phyloP scores from a whole-genome alignment of 2,113 vertebrate genomes.

The Cyprinodon brontotheroides region DNA sequence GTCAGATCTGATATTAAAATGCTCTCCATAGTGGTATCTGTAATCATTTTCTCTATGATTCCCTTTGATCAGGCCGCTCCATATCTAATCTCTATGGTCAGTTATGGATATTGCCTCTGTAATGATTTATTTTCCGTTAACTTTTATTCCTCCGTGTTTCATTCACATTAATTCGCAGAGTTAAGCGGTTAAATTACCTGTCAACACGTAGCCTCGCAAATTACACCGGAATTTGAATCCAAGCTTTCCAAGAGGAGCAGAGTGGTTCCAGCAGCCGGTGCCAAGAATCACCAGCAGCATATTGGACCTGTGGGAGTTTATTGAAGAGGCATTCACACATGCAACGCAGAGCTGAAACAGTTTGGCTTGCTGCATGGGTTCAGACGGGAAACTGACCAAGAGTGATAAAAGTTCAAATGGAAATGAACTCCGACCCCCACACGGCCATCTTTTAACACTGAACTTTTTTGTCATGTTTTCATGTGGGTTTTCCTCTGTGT shows the following conservation, averaged over 20 bases:
- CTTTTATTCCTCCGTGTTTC: constrained; percentile 23
- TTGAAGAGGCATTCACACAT: constrained; percentile 42
- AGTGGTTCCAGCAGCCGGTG: constrained; percentile 47
- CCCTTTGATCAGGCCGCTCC: neutral
- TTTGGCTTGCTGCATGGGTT: constrained; percentile 42
- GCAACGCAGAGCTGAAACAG: constrained; percentile 23
- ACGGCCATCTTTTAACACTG: neutral
- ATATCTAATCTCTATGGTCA: neutral
- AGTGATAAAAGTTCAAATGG: constrained; percentile 34
- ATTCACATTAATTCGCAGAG: neutral
- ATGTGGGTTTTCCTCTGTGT: neutral
- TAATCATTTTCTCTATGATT: neutral
- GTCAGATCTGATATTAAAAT: neutral
- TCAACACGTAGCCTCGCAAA: constrained; percentile 34
- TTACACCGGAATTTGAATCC: constrained; percentile 45
- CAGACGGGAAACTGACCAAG: constrained; percentile 57
- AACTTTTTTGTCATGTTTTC: neutral
- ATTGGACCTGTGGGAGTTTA: constrained; percentile 57
- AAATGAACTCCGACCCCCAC: constrained; percentile 9
- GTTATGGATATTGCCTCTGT: no score
- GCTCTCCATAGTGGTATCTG: neutral
- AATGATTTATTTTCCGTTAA: constrained; percentile 3
- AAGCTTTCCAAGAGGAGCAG: constrained; percentile 54
- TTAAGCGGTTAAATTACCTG: constrained; percentile 17
- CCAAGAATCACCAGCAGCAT: constrained; percentile 59